Evolutionary conservation across 2,797 vertebrate species (phyloP).

Genomic region (Gastrophryne carolinensis): DNA sequence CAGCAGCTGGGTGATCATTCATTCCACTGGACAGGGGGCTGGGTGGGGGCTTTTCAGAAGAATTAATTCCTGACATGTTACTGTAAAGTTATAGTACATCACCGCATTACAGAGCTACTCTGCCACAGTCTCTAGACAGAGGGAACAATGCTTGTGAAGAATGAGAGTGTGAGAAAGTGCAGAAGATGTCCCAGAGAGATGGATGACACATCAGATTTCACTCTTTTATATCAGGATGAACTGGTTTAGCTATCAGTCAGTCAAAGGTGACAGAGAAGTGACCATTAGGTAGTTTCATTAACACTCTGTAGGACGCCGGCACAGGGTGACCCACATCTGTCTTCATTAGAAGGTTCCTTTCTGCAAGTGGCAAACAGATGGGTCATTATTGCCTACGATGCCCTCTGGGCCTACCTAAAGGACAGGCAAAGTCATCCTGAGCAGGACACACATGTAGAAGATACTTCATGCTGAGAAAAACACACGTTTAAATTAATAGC

Average conservation of each 20-base stretch:
- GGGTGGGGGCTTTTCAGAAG: constrained; percentile 41
- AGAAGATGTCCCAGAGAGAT: constrained; percentile 56
- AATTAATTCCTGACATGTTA: constrained; percentile 48
- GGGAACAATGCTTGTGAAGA: constrained; percentile 54
- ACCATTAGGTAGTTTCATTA: constrained; percentile 87
- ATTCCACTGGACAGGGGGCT: constrained; percentile 44
- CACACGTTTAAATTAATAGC: constrained; percentile 47
- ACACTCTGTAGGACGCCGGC: constrained; percentile 78
- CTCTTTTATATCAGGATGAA: constrained; percentile 69
- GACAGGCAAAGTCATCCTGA: constrained; percentile 70
- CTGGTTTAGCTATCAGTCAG: constrained; percentile 72
- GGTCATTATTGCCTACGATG: constrained; percentile 80
- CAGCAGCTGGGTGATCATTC: constrained; percentile 41
- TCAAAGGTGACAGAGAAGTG: constrained; percentile 71
- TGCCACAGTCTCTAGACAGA: constrained; percentile 30
- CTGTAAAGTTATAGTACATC: constrained; percentile 53
- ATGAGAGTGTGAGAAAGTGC: constrained; percentile 47
- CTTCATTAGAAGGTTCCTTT: constrained; percentile 92
- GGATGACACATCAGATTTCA: constrained; percentile 63
- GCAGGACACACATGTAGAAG: constrained; percentile 55
- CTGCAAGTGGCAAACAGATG: constrained; percentile 89
- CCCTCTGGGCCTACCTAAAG: constrained; percentile 84
- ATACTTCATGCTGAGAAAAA: constrained; percentile 52
- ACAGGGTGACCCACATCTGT: constrained; percentile 83
- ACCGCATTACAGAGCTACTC: constrained; percentile 45